Base-by-base conservation (phyloP, 2,888 invertebrate genomes). In the Chaitophorus viminalis region DNA sequence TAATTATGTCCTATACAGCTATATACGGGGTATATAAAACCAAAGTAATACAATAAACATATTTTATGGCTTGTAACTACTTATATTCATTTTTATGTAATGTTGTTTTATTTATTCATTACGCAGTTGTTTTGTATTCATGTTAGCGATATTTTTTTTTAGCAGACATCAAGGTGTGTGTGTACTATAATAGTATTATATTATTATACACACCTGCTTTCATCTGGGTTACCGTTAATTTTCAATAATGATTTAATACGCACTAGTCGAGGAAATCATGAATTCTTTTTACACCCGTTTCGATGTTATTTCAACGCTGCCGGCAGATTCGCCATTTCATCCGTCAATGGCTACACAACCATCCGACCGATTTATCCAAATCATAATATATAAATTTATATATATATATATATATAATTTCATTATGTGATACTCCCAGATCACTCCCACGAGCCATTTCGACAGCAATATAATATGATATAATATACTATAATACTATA, bases 381-480 rank as follows among this genome's bases (percentile, higher is more conserved):
- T 11, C 82, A n/a, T 82, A n/a, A n/a, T n/a, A n/a, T n/a, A n/a
- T n/a, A n/a, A n/a, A n/a, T n/a, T n/a, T n/a, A n/a, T n/a, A 82
- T 18, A 82, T n/a, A 74, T 74, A 74, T 21, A 36, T 74, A 52
- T 70, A 25, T n/a, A 46, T 46, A 14, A 68, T 81, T 52, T 31
- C 46, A 68, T 46, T n/a, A n/a, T 3, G 76, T 74, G 33, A 31
- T 68, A 60, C 70, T 14, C 18, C 36, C 52, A 65, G 25, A 33
- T 46, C 76, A 77, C 76, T 76, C 84, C 83, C 76, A 25, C 46
- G 11, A n/a, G 33, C 65, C 46, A 46, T 77, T n/a, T 68, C 68
- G 33, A 33, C 33, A 29, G 65, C 21, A 77, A 75, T 65, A 11
- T 8, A 39, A 9, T 11, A 11, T 39, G 11, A 39, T n/a, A 83